phyloP scores from a whole-genome alignment of 2,888 invertebrate genomes.

The Steinernema scapterisci region DNA sequence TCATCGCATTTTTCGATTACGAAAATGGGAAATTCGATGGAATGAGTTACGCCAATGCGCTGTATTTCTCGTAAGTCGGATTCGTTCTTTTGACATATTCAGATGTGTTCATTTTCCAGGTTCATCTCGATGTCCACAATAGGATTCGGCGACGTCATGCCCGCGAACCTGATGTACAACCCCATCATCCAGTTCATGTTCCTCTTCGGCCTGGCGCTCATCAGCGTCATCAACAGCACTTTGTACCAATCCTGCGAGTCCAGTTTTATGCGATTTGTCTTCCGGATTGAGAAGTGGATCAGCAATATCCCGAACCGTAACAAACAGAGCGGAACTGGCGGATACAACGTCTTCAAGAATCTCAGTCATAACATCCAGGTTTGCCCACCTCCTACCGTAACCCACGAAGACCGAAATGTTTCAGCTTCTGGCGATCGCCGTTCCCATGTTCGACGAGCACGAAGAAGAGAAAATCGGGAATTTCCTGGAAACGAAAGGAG shows the following conservation, averaged over 20 bases:
- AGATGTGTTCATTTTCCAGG: conserved; percentile 38
- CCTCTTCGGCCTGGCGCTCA: conserved; percentile 44
- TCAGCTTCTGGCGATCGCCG: conserved; percentile 43
- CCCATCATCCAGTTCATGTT: conserved; percentile 49
- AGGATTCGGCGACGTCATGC: conserved; percentile 45
- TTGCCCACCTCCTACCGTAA: neutral
- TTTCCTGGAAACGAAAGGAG: neutral
- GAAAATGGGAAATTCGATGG: conserved; percentile 37
- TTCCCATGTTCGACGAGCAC: conserved; percentile 44
- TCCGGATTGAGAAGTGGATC: conserved; percentile 8
- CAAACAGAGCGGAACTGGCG: conserved; percentile 6
- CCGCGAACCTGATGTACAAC: conserved; percentile 48
- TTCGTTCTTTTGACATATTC: neutral
- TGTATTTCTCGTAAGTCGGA: conserved; percentile 45
- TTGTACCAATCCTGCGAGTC: conserved; percentile 38
- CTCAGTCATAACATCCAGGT: conserved; percentile 44
- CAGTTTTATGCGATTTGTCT: conserved; percentile 14
- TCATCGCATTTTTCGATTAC: conserved; percentile 44
- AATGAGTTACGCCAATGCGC: conserved; percentile 44
- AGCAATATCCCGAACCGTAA: neutral
- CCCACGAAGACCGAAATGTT: conserved; percentile 11
- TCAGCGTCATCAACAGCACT: conserved; percentile 48
- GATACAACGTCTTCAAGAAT: conserved; percentile 43
- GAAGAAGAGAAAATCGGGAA: conserved; percentile 31
- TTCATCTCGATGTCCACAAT: conserved; percentile 47